These are phyloP conservation scores for Erethizon dorsatum DNA, from an alignment of 2,797 vertebrate species.

Conservation along the genomic window DNA sequence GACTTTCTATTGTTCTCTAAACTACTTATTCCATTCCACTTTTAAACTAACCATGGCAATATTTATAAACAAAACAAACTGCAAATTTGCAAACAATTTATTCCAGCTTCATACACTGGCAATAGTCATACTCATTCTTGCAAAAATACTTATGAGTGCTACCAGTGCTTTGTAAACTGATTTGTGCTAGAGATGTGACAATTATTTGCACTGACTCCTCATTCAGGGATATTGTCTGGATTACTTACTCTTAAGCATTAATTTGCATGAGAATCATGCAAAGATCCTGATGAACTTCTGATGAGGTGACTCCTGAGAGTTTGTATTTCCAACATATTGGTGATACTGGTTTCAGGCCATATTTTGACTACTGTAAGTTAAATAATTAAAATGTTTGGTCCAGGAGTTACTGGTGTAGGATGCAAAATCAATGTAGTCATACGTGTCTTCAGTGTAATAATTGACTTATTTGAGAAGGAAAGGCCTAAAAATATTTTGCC, in stretches of 20 bases:
- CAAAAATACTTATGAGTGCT: neutral
- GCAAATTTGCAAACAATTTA: neutral
- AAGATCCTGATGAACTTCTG: neutral
- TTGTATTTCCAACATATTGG: neutral
- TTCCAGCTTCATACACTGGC: neutral
- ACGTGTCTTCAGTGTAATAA: neutral
- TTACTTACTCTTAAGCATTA: neutral
- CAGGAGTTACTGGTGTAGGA: neutral
- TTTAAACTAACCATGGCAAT: neutral
- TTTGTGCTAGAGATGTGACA: neutral
- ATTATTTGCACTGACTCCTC: neutral
- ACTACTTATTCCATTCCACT: neutral
- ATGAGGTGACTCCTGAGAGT: neutral
- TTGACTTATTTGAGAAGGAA: neutral
- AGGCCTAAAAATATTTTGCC: neutral
- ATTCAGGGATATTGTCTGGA: neutral
- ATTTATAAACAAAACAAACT: neutral
- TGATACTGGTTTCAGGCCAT: neutral
- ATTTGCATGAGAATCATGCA: neutral
- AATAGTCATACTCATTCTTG: neutral
- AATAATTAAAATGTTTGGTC: neutral
- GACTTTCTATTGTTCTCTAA: neutral
- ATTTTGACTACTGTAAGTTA: neutral
- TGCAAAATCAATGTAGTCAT: neutral
- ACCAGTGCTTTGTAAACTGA: neutral